Evolutionary conservation across 2,113 vertebrate species (phyloP).

Genomic region (Apodemus speciosus): DNA sequence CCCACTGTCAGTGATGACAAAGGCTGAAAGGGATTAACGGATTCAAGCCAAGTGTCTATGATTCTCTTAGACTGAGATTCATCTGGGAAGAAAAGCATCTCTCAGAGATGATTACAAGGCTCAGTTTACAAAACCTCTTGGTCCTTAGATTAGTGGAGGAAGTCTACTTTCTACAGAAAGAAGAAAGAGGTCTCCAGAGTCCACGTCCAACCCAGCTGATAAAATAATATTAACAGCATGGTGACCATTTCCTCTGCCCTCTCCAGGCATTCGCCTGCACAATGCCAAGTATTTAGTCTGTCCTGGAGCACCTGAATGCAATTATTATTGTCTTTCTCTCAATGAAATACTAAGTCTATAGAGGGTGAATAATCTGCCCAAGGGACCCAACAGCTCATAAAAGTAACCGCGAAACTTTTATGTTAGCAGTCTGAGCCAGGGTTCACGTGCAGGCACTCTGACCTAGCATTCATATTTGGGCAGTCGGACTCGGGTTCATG

Average conservation of each 20-base stretch:
- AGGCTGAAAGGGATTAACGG: constrained; percentile 15
- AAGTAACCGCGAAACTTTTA: not conserved
- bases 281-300: not conserved
- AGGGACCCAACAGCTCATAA: not conserved
- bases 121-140: constrained; percentile 19
- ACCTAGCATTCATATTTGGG: not conserved
- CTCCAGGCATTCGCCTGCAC: not conserved
- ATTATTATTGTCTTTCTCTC: not conserved
- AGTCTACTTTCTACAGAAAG: constrained; percentile 31
- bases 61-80: not conserved
- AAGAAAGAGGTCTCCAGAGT: not conserved
- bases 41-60: not conserved
- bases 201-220: not conserved
- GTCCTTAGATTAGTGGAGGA: not conserved
- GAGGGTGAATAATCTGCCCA: not conserved
- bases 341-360: not conserved
- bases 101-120: constrained; percentile 33
- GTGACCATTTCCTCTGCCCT: not conserved
- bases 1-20: not conserved
- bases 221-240: not conserved
- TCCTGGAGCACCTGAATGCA: not conserved
- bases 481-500: not conserved
- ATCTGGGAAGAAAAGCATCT: constrained; percentile 20
- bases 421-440: not conserved
- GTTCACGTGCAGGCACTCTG: not conserved